These are phyloP conservation scores for Styela clava DNA, from an alignment of 23 tunicate species.

Conservation along the genomic window DNA sequence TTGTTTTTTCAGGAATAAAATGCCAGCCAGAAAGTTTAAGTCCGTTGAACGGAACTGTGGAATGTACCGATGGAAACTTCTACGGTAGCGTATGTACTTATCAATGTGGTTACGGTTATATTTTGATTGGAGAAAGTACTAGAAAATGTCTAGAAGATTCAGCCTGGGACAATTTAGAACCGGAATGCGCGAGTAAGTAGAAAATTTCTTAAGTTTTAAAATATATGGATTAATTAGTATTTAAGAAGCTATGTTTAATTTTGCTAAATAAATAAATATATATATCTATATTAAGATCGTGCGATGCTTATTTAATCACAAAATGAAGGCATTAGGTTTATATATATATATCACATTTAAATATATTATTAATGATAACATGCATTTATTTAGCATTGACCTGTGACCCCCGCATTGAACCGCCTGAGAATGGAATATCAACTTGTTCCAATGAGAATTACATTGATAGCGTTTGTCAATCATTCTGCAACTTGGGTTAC, in stretches of 20 bases:
- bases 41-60: constrained; percentile 23
- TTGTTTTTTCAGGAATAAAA: not conserved
- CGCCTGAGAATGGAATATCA: constrained; percentile 39
- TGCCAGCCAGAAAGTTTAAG: not conserved
- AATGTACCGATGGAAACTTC: constrained; percentile 27
- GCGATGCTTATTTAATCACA: no score
- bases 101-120: constrained; percentile 39
- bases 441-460: constrained; percentile 29
- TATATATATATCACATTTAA: no score
- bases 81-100: constrained; percentile 38
- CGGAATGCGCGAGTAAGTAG: constrained; percentile 41
- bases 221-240: no score
- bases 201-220: no score
- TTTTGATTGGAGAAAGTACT: constrained; percentile 10
- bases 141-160: constrained; percentile 26
- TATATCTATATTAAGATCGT: no score
- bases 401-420: not conserved
- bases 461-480: constrained; percentile 50
- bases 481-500: constrained; percentile 36
- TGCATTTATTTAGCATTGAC: constrained; percentile 11
- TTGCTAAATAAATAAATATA: no score
- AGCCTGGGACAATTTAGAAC: constrained; percentile 29
- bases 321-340: no score
- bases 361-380: no score
- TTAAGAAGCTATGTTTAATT: no score